Evolutionary conservation across 2,113 vertebrate species (phyloP), one percentile per base, ranked within the genome.

Genomic region (Myiozetetes cayanensis): DNA sequence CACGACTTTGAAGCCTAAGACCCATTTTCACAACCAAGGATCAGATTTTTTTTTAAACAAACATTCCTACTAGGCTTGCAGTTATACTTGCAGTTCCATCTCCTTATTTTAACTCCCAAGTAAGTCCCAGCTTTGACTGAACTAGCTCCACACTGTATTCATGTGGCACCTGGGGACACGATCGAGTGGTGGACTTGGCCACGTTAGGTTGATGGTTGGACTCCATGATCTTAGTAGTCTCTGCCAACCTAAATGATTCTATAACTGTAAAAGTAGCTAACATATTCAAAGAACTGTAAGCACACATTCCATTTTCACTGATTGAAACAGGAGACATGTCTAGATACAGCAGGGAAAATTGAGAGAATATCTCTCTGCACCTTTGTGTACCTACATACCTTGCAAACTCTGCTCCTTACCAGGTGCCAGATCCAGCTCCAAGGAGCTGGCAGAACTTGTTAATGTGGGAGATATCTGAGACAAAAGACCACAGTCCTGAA

Each of bases 371-470:
- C 33, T 62, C 17, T 37, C 50, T 31, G 56, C 56, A 49, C 37
- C 47, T 91, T 33, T 0, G 1, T 13, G 28, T 2, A 2, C 22
- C 47, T 47, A 56, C 2, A 22, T 4, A 61, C 11, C 31, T 49
- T 12, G 2, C 43, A 61, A 71, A 27, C 53, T 81, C 68, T 63
- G 35, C 23, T 67, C 47, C 52, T 47, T 14, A 14, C 7, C 28
- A 20, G 21, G 9, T 27, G 52, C 73, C 66, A 75, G 44, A 12
- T 50, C n/a, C 79, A 56, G 72, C 53, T 74, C 63, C 43, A 46
- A 19, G 27, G 33, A 23, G 47, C 39, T 6, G 6, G 47, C 44
- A 90, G 71, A 67, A 37, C 77, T 76, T 67, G 52, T 33, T 67
- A 4, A 58, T 1, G 3, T 24, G 28, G 28, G 39, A 79, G 71